A percentile compares a stretch with the other conserved stretches of the same genome.
Evolutionary conservation across 2,113 vertebrate genomes (phyloP).

Genomic region (Hemichromis elongatus): DNA sequence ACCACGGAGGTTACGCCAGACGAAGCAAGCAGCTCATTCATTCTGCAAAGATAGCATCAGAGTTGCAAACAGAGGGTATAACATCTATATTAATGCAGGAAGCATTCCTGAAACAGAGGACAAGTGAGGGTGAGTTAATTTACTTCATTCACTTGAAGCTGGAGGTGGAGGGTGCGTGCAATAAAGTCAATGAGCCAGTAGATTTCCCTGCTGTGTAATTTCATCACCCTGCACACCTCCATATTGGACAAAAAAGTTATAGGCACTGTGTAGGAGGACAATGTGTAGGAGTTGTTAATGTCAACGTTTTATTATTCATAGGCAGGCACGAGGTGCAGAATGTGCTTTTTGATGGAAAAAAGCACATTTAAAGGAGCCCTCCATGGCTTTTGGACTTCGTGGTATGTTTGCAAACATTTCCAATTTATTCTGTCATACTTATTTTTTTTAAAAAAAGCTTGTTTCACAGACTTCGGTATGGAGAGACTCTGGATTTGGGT

Average conservation of each 20-base stretch:
- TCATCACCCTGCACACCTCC: slow-evolving; percentile 35
- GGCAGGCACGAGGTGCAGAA: slow-evolving; percentile 15
- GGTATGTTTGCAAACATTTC: not conserved
- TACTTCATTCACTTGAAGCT: slow-evolving; percentile 6
- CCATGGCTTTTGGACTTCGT: not conserved
- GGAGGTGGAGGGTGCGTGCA: not conserved
- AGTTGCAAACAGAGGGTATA: not conserved
- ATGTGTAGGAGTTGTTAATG: slow-evolving; percentile 53
- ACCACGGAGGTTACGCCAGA: slow-evolving; percentile 29
- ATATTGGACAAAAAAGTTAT: slow-evolving; percentile 31
- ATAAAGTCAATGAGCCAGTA: slow-evolving; percentile 36
- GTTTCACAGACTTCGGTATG: not conserved
- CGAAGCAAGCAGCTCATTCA: slow-evolving; percentile 44
- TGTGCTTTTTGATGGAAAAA: not conserved
- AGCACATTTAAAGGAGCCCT: not conserved
- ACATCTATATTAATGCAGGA: slow-evolving; percentile 13
- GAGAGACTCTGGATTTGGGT: not conserved
- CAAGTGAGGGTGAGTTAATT: slow-evolving; percentile 19
- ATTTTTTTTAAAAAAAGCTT: not conserved
- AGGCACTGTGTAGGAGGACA: slow-evolving; percentile 15
- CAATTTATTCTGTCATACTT: not conserved
- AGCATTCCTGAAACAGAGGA: slow-evolving; percentile 8
- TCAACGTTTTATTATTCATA: slow-evolving; percentile 44
- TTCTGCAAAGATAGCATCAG: slow-evolving; percentile 49
- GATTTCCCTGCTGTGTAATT: slow-evolving; percentile 54